A percentile compares a stretch with the other conserved stretches of the same genome.
phyloP scores from a whole-genome alignment of 2,888 invertebrate species.

The Epistrophella euchroma region DNA sequence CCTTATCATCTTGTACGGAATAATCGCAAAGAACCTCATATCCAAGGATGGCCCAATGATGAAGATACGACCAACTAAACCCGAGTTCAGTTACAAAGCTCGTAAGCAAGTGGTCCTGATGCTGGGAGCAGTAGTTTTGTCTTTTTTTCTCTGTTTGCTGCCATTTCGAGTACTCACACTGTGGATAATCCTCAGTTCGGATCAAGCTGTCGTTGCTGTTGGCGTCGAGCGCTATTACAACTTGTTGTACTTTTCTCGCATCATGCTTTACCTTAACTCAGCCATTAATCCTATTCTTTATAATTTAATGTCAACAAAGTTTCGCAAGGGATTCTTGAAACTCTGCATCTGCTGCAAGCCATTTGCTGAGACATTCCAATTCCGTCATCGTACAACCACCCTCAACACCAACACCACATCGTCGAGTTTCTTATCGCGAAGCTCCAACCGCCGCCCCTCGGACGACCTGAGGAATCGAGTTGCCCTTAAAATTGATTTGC shows the following conservation, averaged over 20 bases:
- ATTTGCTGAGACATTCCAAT: constrained; percentile 67
- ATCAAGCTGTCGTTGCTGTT: constrained; percentile 88
- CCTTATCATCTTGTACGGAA: constrained; percentile 91
- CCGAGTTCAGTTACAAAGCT: constrained; percentile 89
- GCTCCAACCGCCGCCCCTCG: constrained; percentile 86
- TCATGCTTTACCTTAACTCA: constrained; percentile 95
- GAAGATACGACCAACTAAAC: constrained; percentile 89
- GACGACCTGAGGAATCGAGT: constrained; percentile 79
- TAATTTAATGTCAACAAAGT: constrained; percentile 96
- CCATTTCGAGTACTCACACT: constrained; percentile 93
- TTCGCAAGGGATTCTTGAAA: constrained; percentile 91
- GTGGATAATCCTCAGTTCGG: constrained; percentile 92
- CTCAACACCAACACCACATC: constrained; percentile 86
- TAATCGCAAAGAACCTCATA: constrained; percentile 93
- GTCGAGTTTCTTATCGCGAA: constrained; percentile 86
- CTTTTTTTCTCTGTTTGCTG: constrained; percentile 94
- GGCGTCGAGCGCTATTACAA: constrained; percentile 92
- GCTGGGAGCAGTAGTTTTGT: constrained; percentile 93
- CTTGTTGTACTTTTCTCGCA: constrained; percentile 92
- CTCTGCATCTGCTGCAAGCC: constrained; percentile 86
- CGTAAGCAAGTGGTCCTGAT: constrained; percentile 93
- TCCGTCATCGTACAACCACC: constrained; percentile 84
- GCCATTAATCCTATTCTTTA: constrained; percentile 96
- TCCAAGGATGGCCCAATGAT: constrained; percentile 87
- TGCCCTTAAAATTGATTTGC: constrained; percentile 58